These are phyloP conservation scores for Elegia similella DNA, from an alignment of 2,888 invertebrate genomes.

Conservation along the genomic window DNA sequence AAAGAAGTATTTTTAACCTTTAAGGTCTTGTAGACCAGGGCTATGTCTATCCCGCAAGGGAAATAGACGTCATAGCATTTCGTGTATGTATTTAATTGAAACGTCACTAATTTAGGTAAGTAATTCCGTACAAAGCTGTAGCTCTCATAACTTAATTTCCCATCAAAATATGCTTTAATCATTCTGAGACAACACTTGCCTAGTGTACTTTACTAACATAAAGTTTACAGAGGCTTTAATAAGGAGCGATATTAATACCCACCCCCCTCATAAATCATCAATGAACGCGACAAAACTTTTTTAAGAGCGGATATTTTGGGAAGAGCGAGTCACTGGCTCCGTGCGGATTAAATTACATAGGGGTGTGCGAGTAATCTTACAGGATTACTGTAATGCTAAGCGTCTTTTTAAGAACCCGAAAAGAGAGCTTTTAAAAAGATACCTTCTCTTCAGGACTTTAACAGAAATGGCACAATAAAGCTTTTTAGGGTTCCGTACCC, in stretches of 20 bases:
- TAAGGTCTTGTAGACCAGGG: too few species aligned
- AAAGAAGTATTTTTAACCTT: too few species aligned
- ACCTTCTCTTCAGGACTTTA: too few species aligned
- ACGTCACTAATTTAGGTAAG: too few species aligned
- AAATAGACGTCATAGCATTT: too few species aligned
- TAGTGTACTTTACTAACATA: background rate
- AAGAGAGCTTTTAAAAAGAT: background rate
- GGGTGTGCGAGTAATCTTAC: background rate
- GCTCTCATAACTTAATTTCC: too few species aligned
- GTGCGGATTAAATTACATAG: constrained; percentile 1
- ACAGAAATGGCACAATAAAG: too few species aligned
- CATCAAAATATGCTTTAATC: background rate
- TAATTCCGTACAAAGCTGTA: too few species aligned
- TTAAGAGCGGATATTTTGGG: background rate
- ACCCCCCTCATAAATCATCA: constrained; percentile 18
- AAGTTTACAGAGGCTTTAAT: constrained; percentile 6
- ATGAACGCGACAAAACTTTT: constrained; percentile 3
- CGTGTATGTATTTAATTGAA: too few species aligned
- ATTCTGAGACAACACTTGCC: background rate
- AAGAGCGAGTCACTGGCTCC: background rate
- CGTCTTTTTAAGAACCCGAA: background rate
- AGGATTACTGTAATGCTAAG: background rate
- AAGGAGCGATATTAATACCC: constrained; percentile 20
- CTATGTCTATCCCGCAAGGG: too few species aligned
- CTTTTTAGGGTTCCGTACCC: too few species aligned